Percentiles rank a stretch among this genome's conserved stretches.
Evolutionary conservation across 2,888 invertebrate genomes (phyloP).

Genomic region (Xestia sexstrigata): DNA sequence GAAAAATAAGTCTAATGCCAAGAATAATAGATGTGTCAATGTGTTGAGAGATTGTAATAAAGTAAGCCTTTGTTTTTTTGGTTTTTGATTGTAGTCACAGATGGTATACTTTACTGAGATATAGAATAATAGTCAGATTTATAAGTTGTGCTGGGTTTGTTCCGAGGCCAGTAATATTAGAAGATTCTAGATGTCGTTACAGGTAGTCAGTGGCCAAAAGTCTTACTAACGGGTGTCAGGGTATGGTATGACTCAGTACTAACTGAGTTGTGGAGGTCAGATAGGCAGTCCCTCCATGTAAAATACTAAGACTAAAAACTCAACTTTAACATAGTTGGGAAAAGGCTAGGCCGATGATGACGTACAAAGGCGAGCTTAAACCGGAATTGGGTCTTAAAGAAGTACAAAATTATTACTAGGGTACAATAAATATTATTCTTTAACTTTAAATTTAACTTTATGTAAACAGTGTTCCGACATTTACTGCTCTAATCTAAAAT

Average conservation of each 20-base stretch:
- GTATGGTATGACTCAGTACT: too few relatives aligned
- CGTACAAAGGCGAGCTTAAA: not conserved
- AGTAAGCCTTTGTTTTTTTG: conserved; percentile 73
- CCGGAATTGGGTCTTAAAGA: not conserved
- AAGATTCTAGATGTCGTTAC: not conserved
- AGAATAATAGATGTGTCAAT: conserved; percentile 79
- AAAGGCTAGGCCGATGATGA: not conserved
- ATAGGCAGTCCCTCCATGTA: too few relatives aligned
- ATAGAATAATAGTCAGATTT: conserved; percentile 24
- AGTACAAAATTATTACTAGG: not conserved
- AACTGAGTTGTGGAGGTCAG: too few relatives aligned
- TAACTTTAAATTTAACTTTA: not conserved
- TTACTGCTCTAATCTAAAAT: not conserved
- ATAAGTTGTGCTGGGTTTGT: conserved; percentile 7
- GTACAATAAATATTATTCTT: not conserved
- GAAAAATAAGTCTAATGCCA: conserved; percentile 71
- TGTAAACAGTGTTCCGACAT: not conserved
- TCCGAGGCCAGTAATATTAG: not conserved
- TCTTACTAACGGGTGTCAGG: too few relatives aligned
- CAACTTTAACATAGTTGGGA: not conserved
- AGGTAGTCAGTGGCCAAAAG: too few relatives aligned
- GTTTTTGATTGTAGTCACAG: conserved; percentile 65
- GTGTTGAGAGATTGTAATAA: conserved; percentile 71
- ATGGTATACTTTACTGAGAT: conserved; percentile 62
- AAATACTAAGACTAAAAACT: too few relatives aligned